Conservation (phyloP, 2,888 invertebrate genomes). For the Drosophila lutescens region DNA sequence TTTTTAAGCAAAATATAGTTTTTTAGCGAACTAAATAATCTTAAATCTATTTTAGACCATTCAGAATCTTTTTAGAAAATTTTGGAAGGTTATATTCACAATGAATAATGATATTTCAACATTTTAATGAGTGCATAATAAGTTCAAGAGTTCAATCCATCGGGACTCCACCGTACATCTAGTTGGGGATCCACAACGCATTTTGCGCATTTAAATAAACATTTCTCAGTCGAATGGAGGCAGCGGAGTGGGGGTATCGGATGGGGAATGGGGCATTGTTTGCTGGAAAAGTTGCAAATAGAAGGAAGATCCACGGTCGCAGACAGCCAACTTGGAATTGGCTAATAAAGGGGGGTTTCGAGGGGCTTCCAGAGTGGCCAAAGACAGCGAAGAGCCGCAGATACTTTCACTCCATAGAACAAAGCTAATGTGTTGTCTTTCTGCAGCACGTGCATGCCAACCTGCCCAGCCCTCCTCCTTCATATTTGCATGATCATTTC, state of each 20-base stretch:
- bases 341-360: background rate
- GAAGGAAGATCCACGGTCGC: slow-evolving; percentile 39
- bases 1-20: too few species aligned
- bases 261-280: slow-evolving; percentile 60
- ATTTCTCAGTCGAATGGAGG: slow-evolving; percentile 60
- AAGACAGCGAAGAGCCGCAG: slow-evolving; percentile 9
- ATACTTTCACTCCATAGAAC: slow-evolving; percentile 69
- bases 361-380: background rate
- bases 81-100: too few species aligned
- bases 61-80: too few species aligned
- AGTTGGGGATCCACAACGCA: slow-evolving; percentile 58
- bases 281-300: slow-evolving; percentile 50
- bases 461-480: slow-evolving; percentile 10
- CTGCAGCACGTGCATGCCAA: slow-evolving; percentile 61
- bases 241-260: slow-evolving; percentile 23
- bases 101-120: too few species aligned
- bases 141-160: background rate
- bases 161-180: slow-evolving; percentile 24
- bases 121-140: background rate
- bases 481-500: slow-evolving; percentile 74
- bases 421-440: slow-evolving; percentile 58
- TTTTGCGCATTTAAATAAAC: slow-evolving; percentile 78
- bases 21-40: too few species aligned
- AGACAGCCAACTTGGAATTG: slow-evolving; percentile 28
- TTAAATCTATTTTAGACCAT: too few species aligned